Percentiles rank a stretch among this genome's conserved stretches.
Evolutionary conservation across 2,888 invertebrate genomes (phyloP).

Genomic region (Baronia brevicornis): DNA sequence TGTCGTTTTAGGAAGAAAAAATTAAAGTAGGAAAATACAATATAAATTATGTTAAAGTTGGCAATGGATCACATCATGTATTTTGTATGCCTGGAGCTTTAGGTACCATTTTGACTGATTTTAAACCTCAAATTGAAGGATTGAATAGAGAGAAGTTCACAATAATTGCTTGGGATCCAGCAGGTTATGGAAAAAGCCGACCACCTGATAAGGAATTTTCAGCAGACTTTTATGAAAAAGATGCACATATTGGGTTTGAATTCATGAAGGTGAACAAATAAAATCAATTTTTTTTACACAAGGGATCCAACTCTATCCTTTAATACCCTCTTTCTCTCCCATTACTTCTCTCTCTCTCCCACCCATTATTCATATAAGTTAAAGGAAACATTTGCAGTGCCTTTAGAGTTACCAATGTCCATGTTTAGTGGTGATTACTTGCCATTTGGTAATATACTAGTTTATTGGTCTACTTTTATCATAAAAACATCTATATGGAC

Average conservation of each 20-base stretch:
- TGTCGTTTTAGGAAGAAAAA: constrained; percentile 78
- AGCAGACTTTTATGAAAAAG: constrained; percentile 81
- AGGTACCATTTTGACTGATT: constrained; percentile 89
- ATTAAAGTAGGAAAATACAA: constrained; percentile 75
- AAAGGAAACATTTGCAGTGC: no score
- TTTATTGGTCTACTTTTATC: neutral
- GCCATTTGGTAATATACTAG: no score
- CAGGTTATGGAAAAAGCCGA: constrained; percentile 89
- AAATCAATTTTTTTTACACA: neutral
- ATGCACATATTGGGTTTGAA: constrained; percentile 81
- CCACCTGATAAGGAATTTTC: constrained; percentile 85
- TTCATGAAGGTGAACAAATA: constrained; percentile 79
- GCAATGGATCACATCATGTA: constrained; percentile 76
- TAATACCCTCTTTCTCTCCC: neutral
- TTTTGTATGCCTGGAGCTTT: constrained; percentile 87
- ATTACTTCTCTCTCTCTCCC: neutral
- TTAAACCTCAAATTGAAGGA: constrained; percentile 83
- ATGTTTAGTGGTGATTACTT: no score
- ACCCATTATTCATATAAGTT: no score
- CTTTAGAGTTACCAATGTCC: no score
- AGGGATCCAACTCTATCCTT: neutral
- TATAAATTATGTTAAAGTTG: constrained; percentile 76
- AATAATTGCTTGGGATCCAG: constrained; percentile 87
- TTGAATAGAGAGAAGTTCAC: constrained; percentile 78
- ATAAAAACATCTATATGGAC: no score